Percentiles rank a stretch among this genome's conserved stretches.
Conservation (phyloP, 2,797 vertebrate species). For the Trachurus trachurus region DNA sequence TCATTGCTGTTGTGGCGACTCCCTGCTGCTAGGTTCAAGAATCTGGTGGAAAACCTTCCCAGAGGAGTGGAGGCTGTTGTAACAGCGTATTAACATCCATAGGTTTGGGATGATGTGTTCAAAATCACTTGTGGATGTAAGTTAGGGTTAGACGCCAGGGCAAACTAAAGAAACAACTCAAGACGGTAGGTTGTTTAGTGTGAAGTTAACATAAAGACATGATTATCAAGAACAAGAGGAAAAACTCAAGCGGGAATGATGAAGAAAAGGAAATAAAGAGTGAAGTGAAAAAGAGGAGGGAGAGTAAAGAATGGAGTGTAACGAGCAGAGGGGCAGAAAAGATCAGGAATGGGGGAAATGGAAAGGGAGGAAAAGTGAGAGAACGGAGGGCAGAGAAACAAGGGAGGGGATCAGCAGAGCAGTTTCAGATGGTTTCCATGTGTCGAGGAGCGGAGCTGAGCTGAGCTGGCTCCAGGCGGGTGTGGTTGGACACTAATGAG, state of each 20-base stretch:
- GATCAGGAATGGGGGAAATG: conserved; percentile 46
- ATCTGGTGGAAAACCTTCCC: conserved; percentile 2
- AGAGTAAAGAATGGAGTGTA: conserved; percentile 35
- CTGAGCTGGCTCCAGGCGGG: conserved; percentile 83
- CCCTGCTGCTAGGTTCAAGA: not conserved
- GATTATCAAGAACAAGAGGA: not conserved
- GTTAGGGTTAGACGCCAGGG: too few relatives aligned
- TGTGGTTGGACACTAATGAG: conserved; percentile 87
- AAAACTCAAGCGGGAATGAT: conserved; percentile 17
- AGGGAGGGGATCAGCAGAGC: conserved; percentile 71
- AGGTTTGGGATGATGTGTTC: conserved; percentile 4
- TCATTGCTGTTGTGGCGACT: conserved; percentile 1
- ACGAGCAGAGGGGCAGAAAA: conserved; percentile 19
- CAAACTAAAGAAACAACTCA: not conserved
- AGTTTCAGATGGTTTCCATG: conserved; percentile 87
- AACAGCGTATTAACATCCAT: not conserved
- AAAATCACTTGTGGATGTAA: not conserved
- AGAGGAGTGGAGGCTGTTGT: not conserved
- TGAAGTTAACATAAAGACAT: not conserved
- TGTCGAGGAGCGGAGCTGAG: conserved; percentile 79
- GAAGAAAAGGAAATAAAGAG: conserved; percentile 19
- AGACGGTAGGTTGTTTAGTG: not conserved
- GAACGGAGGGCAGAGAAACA: conserved; percentile 67
- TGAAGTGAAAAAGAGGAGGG: conserved; percentile 10
- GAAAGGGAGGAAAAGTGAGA: conserved; percentile 59